Evolutionary conservation across 2,888 invertebrate genomes (phyloP), one percentile per base, ranked within the genome.

Genomic region (Tromatobia lineatoria): DNA sequence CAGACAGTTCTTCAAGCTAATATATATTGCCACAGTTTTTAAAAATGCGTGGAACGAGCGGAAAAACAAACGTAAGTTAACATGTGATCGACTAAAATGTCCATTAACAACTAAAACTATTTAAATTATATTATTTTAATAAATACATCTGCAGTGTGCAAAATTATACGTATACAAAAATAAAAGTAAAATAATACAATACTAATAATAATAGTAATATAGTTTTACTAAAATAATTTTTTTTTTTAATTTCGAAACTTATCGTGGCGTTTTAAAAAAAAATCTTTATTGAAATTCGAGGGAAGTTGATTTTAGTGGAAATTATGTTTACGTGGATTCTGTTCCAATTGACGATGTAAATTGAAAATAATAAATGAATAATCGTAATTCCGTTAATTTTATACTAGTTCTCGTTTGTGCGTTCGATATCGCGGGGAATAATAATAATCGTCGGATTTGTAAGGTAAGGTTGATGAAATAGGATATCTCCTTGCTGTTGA

Each of bases 381-480:
- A 13, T 18, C 18, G 0, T 3, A 50, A 50, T 50, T n/a, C 47
- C n/a, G 3, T 47, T n/a, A 4, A 50, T 50, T 50, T 50, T 3
- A 50, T 15, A 50, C 15, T 50, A 6, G 15, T n/a, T n/a, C n/a
- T 50, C 47, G n/a, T 54, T 54, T 20, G 1, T 57, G 23, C 25
- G 71, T 45, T 25, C 34, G 29, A 42, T 42, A 34, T 8, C 29
- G 34, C 67, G 73, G 74, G 64, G 69, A 83, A 82, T 59, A 64
- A 71, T 54, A 69, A 64, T 71, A 42, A n/a, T 66, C n/a, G 34
- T 67, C 73, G 73, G 69, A 73, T 80, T 73, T 76, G 38, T 50
- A 54, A 79, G 59, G 76, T 71, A 85, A 80, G 76, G 67, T 85
- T 54, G 80, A 64, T 77, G 80, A 80, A 82, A 84, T 78, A 81